Base-by-base conservation (phyloP, 2,888 invertebrate genomes). In the Pseudolycoriella hygida region DNA sequence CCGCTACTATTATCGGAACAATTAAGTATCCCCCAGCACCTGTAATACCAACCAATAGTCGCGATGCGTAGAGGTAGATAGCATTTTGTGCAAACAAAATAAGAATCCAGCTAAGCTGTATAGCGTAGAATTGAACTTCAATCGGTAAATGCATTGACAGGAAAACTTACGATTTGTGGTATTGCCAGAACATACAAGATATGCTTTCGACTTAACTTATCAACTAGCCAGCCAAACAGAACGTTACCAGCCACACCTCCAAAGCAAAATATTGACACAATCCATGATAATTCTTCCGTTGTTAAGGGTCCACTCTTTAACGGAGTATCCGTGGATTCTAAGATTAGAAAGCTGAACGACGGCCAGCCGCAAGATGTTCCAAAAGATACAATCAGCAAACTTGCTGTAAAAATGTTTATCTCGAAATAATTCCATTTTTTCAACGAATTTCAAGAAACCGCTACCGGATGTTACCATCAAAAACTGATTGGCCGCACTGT, bases 211-310 rank as follows among this genome's bases (percentile, higher is more conserved):
- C 64, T 64, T 43, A 58, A 53, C 47, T 49, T 57, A 14, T 64
- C 60, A 0, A 62, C 54, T 40, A 56, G 44, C 61, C 63, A 63
- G 1, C 59, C 55, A 30, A 57, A 62, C 4, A 62, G 47, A 3
- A 61, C 41, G 6, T 57, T 60, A 11, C 66, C 64, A 5, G 58
- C 8, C 0, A 58, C 25, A 1, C 60, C 63, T 1, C 66, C 64
- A 31, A 62, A 40, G 17, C 62, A 60, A 0, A 65, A 49, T 2
- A 56, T 54, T 1, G 62, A 55, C 1, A 59, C 61, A n/a, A 65
- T 59, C 60, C 60, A 63, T 8, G 65, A 64, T 18, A 55, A 54
- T 45, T 63, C 58, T n/a, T 54, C 46, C 3, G 30, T 18, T 3
- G 37, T 41, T 18, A 49, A 20, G 17, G 43, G 18, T 10, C 47